A percentile compares a stretch with the other conserved stretches of the same genome.
Conservation (phyloP, 2,797 vertebrate species). For the Lacerta bilineata region DNA sequence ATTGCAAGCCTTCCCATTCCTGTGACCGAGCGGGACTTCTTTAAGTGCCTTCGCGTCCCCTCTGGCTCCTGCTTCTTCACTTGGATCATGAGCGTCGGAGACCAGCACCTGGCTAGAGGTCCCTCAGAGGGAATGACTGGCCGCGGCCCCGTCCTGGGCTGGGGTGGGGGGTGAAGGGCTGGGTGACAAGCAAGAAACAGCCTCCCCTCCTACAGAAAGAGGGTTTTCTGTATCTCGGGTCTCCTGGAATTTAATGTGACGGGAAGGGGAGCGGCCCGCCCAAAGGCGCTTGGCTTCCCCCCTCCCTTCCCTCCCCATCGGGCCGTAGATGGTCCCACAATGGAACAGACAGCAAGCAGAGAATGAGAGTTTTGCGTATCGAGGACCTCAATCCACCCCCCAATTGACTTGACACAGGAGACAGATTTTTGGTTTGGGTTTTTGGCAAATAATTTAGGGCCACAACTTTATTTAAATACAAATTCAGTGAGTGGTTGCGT, state of each 20-base stretch:
- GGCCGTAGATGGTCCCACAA: not conserved
- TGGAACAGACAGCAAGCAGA: not conserved
- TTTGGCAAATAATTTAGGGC: too few species aligned
- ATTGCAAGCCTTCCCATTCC: not conserved
- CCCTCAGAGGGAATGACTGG: conserved; percentile 8
- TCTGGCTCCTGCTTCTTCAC: not conserved
- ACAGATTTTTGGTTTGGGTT: too few species aligned
- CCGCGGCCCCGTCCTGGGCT: conserved; percentile 16
- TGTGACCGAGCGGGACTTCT: not conserved
- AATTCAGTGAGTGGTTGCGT: too few species aligned
- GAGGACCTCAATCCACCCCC: too few species aligned
- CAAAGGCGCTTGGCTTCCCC: not conserved
- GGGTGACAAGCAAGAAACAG: conserved; percentile 1
- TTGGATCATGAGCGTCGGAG: not conserved
- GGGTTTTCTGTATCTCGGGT: not conserved
- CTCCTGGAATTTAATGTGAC: conserved; percentile 31
- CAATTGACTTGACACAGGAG: too few species aligned
- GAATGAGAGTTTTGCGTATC: not conserved
- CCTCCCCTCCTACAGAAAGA: not conserved
- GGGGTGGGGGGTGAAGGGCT: conserved; percentile 17
- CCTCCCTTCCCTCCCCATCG: not conserved
- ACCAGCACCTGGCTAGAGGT: not conserved
- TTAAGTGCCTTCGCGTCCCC: not conserved
- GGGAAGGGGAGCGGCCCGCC: conserved; percentile 41
- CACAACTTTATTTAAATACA: too few species aligned